Evolutionary conservation across 2,797 vertebrate genomes (phyloP), one percentile per base, ranked within the genome.

Genomic region (Mus minutoides): DNA sequence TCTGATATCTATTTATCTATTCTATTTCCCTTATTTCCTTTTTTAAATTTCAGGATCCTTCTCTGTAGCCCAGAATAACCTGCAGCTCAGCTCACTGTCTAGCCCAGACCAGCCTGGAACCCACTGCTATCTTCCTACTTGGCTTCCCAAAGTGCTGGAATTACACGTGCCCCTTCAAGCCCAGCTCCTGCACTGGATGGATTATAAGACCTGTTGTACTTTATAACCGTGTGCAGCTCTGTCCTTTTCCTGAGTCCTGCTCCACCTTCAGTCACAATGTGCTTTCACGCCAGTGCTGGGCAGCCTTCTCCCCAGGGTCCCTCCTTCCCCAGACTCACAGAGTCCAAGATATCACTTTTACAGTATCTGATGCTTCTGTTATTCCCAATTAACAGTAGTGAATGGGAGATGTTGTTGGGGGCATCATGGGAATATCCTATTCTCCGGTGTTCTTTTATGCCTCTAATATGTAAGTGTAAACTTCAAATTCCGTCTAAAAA

Each of bases 401-500:
- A 94, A 95, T 89, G 83, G 82, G 62, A 93, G 84, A 73, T 12
- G 5, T 62, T 62, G 37, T 64, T 52, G 22, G 43, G 17, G 31
- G 22, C 8, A 79, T 83, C 92, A 40, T 93, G 79, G 94, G 89
- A 94, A 29, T 95, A 83, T 71, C 43, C 37, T 69, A 58, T 86
- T 91, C 94, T 86, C 73, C 34, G 0, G 12, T 46, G 87, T 90
- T 84, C 92, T 43, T 92, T 69, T 67, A n/a, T 31, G 64, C 79
- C 60, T 89, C 21, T 22, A 58, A 54, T 92, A 56, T 14, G 83
- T 86, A 94, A 96, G 79, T 85, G 62, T 95, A 0, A 75, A 84
- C 88, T 90, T 95, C 26, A 90, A 94, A 95, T 88, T 94, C 0
- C 76, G 79, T 85, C 97, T 89, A 80, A 96, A 95, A 97, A 83